A percentile compares a stretch with the other conserved stretches of the same genome.
Conservation (phyloP, 2,797 vertebrate genomes). For the Microctenopoma lineatum region DNA sequence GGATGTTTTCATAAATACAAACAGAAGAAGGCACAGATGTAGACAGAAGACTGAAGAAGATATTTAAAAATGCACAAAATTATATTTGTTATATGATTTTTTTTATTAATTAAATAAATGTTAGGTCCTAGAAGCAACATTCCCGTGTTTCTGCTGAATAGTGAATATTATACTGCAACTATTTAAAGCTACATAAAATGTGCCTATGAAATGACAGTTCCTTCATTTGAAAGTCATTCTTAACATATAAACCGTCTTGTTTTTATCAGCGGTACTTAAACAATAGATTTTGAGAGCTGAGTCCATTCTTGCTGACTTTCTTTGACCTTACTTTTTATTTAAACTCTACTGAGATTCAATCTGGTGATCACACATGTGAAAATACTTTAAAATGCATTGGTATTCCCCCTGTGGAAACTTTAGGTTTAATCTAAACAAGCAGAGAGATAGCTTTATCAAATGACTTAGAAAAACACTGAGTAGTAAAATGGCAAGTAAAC, state of each 20-base stretch:
- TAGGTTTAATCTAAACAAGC: slow-evolving; percentile 3
- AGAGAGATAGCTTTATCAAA: slow-evolving; percentile 18
- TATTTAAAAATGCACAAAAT: too few relatives aligned
- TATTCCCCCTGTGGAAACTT: not conserved
- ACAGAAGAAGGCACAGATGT: not conserved
- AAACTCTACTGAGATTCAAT: not conserved
- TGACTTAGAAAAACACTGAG: slow-evolving; percentile 7
- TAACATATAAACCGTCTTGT: too few relatives aligned
- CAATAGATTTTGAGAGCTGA: not conserved
- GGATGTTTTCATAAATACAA: not conserved
- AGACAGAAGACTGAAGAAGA: too few relatives aligned
- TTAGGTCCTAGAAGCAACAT: too few relatives aligned
- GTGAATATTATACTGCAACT: too few relatives aligned
- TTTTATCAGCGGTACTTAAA: too few relatives aligned
- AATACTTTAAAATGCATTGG: not conserved
- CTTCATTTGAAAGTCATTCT: too few relatives aligned
- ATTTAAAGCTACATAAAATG: too few relatives aligned
- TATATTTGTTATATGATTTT: too few relatives aligned
- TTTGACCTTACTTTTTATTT: not conserved
- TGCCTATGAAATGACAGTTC: too few relatives aligned
- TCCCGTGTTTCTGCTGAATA: too few relatives aligned
- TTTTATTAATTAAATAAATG: too few relatives aligned
- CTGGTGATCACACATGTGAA: not conserved
- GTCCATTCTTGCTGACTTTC: not conserved
- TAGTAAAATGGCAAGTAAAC: slow-evolving; percentile 16